A percentile compares a stretch with the other conserved stretches of the same genome.
These are phyloP conservation scores for Phylloscopus trochilus DNA, from an alignment of 2,113 vertebrate species.

Conservation along the genomic window DNA sequence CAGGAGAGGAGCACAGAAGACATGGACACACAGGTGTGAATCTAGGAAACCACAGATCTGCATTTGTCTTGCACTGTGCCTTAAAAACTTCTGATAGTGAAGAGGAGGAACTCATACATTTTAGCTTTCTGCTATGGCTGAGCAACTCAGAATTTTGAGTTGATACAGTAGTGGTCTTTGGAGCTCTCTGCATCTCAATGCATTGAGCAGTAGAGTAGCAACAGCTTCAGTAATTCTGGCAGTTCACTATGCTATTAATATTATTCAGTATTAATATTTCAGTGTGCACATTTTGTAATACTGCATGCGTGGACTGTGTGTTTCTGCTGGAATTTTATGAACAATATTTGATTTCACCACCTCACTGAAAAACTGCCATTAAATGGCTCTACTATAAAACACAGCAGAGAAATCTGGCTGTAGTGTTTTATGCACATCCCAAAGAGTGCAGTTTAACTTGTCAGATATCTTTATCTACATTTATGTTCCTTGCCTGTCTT, in stretches of 20 bases:
- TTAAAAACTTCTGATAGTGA: background rate
- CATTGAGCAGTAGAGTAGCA: background rate
- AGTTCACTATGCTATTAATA: background rate
- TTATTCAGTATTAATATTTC: background rate
- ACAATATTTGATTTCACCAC: background rate
- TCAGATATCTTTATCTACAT: background rate
- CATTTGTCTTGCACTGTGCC: accelerated
- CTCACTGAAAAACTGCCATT: background rate
- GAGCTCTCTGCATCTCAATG: background rate
- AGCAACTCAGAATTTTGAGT: background rate
- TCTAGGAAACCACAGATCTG: background rate
- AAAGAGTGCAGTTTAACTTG: background rate
- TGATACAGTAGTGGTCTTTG: background rate
- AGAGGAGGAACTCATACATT: background rate
- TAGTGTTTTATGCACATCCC: background rate
- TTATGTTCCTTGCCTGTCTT: background rate
- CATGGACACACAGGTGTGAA: accelerated
- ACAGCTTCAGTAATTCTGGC: background rate
- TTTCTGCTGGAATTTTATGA: background rate
- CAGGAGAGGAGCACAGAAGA: background rate
- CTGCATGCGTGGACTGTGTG: too few species aligned
- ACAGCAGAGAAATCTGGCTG: background rate
- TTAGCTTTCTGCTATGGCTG: background rate
- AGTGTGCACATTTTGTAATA: background rate
- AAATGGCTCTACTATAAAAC: background rate